Conservation (phyloP, 2,113 vertebrate genomes). For the Malurus alboscapulatus region DNA sequence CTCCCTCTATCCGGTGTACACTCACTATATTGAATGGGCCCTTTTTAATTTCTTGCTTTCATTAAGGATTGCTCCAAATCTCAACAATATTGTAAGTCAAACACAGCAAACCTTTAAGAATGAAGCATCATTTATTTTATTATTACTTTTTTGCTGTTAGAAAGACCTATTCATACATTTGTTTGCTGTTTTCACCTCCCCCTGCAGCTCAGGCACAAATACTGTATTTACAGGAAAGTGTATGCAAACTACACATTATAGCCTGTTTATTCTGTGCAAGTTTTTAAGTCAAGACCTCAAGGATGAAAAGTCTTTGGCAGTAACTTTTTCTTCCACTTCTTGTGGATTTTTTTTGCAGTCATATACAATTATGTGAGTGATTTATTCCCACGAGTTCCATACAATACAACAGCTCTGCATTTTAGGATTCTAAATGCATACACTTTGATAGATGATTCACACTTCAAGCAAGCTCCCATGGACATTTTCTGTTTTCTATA, state of each 20-base stretch:
- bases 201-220: background rate
- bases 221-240: background rate
- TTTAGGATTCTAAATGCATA: background rate
- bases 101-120: background rate
- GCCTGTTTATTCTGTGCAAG: background rate
- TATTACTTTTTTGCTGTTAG: background rate
- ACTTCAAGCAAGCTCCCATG: background rate
- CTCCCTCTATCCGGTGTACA: background rate
- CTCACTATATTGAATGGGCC: background rate
- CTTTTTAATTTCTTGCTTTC: background rate
- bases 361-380: background rate
- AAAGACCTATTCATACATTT: background rate
- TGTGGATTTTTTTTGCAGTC: background rate
- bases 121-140: background rate
- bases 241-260: background rate
- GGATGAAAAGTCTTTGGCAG: background rate
- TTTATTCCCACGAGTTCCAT: background rate
- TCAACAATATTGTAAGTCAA: background rate
- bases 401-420: background rate
- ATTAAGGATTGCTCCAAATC: background rate
- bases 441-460: background rate
- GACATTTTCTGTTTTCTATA: background rate
- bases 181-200: background rate
- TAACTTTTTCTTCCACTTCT: background rate
- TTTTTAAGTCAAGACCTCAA: background rate